Base-by-base conservation (phyloP, 1,140 invertebrate genomes). In the Trypoxylus dichotomus region DNA sequence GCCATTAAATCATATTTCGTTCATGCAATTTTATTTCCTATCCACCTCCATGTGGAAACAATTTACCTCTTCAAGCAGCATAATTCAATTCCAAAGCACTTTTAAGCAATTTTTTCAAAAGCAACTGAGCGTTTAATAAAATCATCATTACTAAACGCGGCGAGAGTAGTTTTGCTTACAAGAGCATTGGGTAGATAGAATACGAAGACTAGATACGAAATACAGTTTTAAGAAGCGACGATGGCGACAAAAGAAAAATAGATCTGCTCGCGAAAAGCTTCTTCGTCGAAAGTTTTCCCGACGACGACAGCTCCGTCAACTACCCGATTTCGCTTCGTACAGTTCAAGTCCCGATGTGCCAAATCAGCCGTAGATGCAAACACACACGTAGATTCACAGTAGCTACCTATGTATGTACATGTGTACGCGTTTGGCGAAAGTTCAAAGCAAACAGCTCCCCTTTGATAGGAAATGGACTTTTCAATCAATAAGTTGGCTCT, bases 381-480 rank as follows among this genome's bases (percentile, higher is more conserved):
- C 32, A 5, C 32, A 37, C 10, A 37, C 32, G 32, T 37, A 37
- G 5, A 5, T 0, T n/a, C 32, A 5, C 32, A 37, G 32, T 37
- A 7, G 32, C 5, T 37, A 37, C 32, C 32, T 37, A 54, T n/a
- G 7, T 54, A 54, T 19, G 47, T n/a, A 54, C 42, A 60, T n/a
- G n/a, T 25, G 24, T 10, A 24, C 21, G 24, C 19, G 60, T 24
- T 54, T 19, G 15, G 13, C 19, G 27, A 68, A 68, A 68, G 60
- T 68, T 68, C 60, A 68, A 68, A 68, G 60, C 60, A 6, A 68
- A 68, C 60, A 13, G 8, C 24, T 68, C 60, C 7, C 58, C 60
- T 68, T 68, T 68, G 60, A 68, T 68, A 27, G 24, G 60, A 68
- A 68, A 68, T 68, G 60, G 60, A 68, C 60, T 68, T 68, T 68